Percentiles rank a stretch among this genome's conserved stretches.
These are phyloP conservation scores for Patagioenas fasciata DNA, from an alignment of 2,113 vertebrate species.

Conservation along the genomic window DNA sequence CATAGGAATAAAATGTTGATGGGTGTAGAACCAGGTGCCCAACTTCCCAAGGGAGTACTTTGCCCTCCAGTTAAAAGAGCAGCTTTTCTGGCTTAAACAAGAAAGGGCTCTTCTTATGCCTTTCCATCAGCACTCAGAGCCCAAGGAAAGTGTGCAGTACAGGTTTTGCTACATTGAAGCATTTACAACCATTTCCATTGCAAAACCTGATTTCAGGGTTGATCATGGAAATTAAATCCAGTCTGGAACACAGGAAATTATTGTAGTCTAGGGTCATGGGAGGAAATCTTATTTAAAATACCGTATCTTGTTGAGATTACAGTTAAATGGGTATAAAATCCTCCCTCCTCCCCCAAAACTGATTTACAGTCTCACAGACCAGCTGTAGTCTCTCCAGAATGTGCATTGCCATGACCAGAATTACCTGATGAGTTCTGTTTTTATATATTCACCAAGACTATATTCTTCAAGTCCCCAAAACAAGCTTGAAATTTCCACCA, in stretches of 20 bases:
- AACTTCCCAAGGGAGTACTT: conserved; percentile 49
- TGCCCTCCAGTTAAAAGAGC: conserved; percentile 50
- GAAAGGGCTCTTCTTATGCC: background rate
- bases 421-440: background rate
- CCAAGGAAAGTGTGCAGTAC: background rate
- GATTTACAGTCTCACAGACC: background rate
- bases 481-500: background rate
- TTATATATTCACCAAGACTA: background rate
- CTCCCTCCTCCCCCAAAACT: background rate
- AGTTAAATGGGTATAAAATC: background rate
- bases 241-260: conserved; percentile 29
- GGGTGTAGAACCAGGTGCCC: conserved; percentile 46
- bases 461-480: background rate
- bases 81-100: conserved; percentile 51
- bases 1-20: conserved; percentile 54
- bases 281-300: conserved; percentile 47
- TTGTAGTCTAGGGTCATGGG: background rate
- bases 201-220: background rate
- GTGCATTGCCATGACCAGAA: background rate
- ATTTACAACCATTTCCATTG: background rate
- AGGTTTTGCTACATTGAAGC: background rate
- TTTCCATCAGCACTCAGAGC: background rate
- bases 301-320: background rate
- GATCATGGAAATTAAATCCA: conserved; percentile 30
- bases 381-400: background rate